Percentiles rank a stretch among this genome's conserved stretches.
phyloP scores from a whole-genome alignment of 2,113 vertebrate species.

The Fulmarus glacialis region DNA sequence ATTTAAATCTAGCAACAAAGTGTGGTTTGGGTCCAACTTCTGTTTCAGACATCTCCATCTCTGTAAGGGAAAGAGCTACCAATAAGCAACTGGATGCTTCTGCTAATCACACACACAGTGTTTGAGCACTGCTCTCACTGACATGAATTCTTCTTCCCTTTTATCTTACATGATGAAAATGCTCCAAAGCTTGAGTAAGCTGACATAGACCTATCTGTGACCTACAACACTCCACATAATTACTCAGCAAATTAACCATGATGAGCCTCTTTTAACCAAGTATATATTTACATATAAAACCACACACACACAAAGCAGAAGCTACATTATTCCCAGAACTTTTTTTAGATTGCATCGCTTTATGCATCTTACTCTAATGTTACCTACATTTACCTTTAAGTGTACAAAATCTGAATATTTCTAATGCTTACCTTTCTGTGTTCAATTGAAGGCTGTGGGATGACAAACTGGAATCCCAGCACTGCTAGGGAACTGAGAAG shows the following conservation, averaged over 20 bases:
- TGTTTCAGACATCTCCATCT: neutral
- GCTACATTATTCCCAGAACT: neutral
- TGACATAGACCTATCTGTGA: neutral
- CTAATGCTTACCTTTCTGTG: constrained; percentile 86
- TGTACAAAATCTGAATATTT: neutral
- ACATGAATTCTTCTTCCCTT: neutral
- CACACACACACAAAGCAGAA: neutral
- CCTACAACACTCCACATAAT: neutral
- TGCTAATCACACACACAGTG: neutral
- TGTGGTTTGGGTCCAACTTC: neutral
- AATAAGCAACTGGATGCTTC: neutral
- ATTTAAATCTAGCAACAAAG: neutral
- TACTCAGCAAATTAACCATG: neutral
- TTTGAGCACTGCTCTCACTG: neutral
- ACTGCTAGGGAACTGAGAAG: constrained; percentile 75
- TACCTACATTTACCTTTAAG: neutral
- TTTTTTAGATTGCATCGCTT: neutral
- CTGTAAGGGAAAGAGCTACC: neutral
- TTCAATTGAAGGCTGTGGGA: constrained; percentile 80
- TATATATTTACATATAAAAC: neutral
- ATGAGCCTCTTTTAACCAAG: neutral
- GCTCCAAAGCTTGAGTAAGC: neutral
- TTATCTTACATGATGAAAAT: neutral
- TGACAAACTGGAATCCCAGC: constrained; percentile 77
- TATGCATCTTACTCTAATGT: neutral